Conservation (phyloP, 2,888 invertebrate genomes). For the Ophion costatus region DNA sequence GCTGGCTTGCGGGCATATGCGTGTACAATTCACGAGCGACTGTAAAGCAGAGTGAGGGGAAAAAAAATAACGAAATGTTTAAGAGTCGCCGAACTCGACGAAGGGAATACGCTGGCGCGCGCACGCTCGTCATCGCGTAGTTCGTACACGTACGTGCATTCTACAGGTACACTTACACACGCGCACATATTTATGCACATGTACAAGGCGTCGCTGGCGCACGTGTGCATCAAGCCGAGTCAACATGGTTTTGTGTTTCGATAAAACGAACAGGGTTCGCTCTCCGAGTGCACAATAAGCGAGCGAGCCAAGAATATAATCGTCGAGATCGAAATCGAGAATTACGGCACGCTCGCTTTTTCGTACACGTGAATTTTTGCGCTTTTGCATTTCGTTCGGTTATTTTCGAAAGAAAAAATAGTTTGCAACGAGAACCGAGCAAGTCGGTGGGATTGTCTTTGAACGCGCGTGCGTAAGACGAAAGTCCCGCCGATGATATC, state of each 20-base stretch:
- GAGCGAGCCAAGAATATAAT: not conserved
- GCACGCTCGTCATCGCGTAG: slow-evolving; percentile 42
- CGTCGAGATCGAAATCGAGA: slow-evolving; percentile 15
- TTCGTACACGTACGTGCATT: slow-evolving; percentile 33
- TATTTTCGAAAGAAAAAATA: not conserved
- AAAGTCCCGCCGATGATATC: not conserved
- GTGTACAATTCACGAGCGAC: not conserved
- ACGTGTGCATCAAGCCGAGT: slow-evolving; percentile 44
- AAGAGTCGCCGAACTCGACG: slow-evolving; percentile 46
- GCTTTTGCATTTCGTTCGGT: not conserved
- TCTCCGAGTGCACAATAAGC: not conserved
- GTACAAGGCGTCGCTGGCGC: not conserved
- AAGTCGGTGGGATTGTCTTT: not conserved
- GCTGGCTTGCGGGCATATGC: slow-evolving; percentile 7
- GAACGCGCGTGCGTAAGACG: not conserved
- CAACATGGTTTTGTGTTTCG: slow-evolving; percentile 45
- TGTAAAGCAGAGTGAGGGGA: not conserved
- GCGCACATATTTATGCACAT: not conserved
- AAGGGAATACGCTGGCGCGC: slow-evolving; percentile 11
- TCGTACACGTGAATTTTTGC: not conserved
- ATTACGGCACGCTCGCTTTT: not conserved
- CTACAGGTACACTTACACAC: not conserved
- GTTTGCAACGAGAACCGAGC: not conserved
- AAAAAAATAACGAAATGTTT: slow-evolving; percentile 38
- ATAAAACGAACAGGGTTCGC: not conserved